Evolutionary conservation across 2,113 vertebrate genomes (phyloP).

Genomic region (Vombatus ursinus): DNA sequence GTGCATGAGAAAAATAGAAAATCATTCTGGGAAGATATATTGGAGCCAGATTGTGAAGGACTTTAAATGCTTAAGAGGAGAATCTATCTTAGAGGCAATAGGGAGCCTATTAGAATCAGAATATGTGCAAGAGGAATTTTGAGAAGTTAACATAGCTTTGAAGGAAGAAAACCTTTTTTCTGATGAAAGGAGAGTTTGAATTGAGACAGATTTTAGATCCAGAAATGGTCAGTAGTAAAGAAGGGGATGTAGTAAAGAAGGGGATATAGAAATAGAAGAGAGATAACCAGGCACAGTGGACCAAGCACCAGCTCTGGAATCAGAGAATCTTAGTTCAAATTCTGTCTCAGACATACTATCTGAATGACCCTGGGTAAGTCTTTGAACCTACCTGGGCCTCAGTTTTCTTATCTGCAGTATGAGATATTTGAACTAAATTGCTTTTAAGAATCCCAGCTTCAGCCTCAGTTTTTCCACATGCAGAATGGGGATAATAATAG

Average conservation of each 20-base stretch:
- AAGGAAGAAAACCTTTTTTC: constrained; percentile 52
- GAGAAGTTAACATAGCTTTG: constrained; percentile 42
- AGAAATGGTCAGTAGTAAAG: background rate
- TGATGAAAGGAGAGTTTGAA: constrained; percentile 10
- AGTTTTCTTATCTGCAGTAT: background rate
- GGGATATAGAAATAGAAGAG: constrained; percentile 35
- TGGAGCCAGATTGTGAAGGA: background rate
- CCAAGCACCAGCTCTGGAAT: background rate
- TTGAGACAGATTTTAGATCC: constrained; percentile 8
- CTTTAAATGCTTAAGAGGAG: background rate
- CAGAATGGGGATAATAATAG: too few species aligned
- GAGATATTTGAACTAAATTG: background rate
- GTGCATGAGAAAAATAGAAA: background rate
- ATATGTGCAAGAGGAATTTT: constrained; percentile 30
- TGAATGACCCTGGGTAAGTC: background rate
- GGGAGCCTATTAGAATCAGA: constrained; percentile 11
- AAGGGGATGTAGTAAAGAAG: constrained; percentile 35
- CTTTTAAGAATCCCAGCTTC: background rate
- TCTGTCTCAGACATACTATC: background rate
- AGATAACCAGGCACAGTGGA: background rate
- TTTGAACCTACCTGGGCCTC: background rate
- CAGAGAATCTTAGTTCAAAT: background rate
- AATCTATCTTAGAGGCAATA: background rate
- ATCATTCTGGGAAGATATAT: background rate
- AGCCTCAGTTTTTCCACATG: too few species aligned